A percentile compares a stretch with the other conserved stretches of the same genome.
Conservation (phyloP, 1,140 invertebrate genomes). For the Zaprionus ornatus region DNA sequence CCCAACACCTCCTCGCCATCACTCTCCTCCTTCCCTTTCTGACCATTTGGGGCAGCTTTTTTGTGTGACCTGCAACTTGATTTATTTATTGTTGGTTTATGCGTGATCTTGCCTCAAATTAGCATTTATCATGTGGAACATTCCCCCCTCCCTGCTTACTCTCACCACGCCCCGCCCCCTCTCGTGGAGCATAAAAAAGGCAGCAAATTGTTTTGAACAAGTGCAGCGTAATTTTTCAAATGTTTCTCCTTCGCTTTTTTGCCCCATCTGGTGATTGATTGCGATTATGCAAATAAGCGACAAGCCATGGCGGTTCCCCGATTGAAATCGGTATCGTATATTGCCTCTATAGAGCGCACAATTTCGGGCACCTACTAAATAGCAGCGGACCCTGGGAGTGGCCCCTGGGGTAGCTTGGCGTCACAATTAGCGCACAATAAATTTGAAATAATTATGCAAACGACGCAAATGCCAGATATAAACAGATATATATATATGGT, state of each 20-base stretch:
- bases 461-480: conserved; percentile 26
- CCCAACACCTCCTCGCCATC: background rate
- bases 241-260: conserved; percentile 26
- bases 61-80: conserved; percentile 77
- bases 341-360: background rate
- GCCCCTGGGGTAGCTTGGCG: conserved; percentile 34
- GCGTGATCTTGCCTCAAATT: conserved; percentile 83
- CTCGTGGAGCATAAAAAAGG: conserved; percentile 24
- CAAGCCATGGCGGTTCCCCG: background rate
- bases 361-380: conserved; percentile 51
- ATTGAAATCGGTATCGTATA: conserved; percentile 3
- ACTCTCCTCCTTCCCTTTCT: background rate
- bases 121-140: conserved; percentile 75
- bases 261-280: conserved; percentile 65
- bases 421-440: conserved; percentile 73
- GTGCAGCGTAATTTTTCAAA: conserved; percentile 78
- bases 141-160: conserved; percentile 15
- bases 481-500: conserved; percentile 10
- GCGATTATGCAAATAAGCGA: conserved; percentile 67
- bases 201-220: conserved; percentile 73
- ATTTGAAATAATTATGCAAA: conserved; percentile 61
- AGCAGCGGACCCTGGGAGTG: background rate
- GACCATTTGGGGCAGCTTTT: conserved; percentile 54
- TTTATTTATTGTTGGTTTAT: conserved; percentile 83
- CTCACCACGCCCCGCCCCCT: background rate